Evolutionary conservation across 2,888 invertebrate species (phyloP), one percentile per base, ranked within the genome.

Genomic region (Cryptocephalus primarius): DNA sequence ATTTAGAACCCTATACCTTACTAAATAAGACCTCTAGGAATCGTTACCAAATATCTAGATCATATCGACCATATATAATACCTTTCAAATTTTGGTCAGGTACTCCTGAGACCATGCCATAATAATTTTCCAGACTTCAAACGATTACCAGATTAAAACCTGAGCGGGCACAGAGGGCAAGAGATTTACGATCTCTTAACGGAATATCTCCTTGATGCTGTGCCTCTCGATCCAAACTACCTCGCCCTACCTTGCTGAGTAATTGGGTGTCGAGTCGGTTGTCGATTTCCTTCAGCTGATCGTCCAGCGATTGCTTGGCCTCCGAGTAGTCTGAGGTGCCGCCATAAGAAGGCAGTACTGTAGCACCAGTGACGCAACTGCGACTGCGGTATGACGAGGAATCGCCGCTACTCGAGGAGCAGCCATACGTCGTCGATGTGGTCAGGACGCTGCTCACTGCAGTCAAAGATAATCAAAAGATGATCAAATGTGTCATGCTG

Each of bases 221-320:
- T 22, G 22, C 22, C 22, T 22, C 22, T 22, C 22, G 3, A 22
- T 22, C 22, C 22, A 6, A 22, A 22, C 22, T 22, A 22, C 22
- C 22, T 22, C 69, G 68, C 59, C 72, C 68, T 71, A 72, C 72
- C 71, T 72, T 72, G 61, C 70, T 83, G 69, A 83, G 79, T 64
- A 85, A 79, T 67, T 81, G 79, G 48, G 79, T 78, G 68, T 81
- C 79, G 60, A 84, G 75, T 55, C 87, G 85, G 53, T 84, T 85
- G 72, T 88, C 87, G 58, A 88, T 77, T 69, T 86, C 86, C 42
- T 42, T 14, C 32, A 42, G 12, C 11, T 32, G 42, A 4, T 83
- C 83, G 68, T 87, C 87, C 59, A 87, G 74, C 34, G 84, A 82
- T 57, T 85, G 80, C 50, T 83, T 83, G 9, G 22, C 22, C 22